A percentile compares a stretch with the other conserved stretches of the same genome.
Evolutionary conservation across 30 jellyfish, hydroid and myxozoan species (phyloP).

Genomic region (Hydractinia echinata): DNA sequence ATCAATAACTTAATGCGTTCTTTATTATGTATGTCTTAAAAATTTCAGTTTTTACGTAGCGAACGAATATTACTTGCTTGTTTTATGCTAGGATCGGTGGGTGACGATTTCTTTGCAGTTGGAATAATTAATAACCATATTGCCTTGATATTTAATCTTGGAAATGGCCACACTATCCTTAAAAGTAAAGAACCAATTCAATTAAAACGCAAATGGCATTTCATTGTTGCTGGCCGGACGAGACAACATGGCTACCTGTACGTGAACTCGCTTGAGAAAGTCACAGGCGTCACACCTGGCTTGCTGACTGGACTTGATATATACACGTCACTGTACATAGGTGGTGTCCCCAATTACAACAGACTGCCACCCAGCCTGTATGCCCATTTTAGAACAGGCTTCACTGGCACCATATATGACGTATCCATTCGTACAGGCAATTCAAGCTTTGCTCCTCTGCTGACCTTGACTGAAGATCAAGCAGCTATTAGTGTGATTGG

Average conservation of each 20-base stretch:
- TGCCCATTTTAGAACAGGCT: slow-evolving; percentile 58
- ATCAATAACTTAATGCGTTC: no score
- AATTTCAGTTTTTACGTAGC: no score
- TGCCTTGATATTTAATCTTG: slow-evolving; percentile 56
- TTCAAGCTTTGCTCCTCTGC: slow-evolving; percentile 35
- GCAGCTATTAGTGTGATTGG: slow-evolving; percentile 40
- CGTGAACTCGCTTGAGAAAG: slow-evolving; percentile 50
- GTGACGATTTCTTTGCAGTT: slow-evolving; percentile 79
- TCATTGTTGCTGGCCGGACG: slow-evolving; percentile 62
- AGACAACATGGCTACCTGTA: slow-evolving; percentile 63
- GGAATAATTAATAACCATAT: slow-evolving; percentile 52
- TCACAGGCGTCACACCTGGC: slow-evolving; percentile 49
- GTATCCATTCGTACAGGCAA: slow-evolving; percentile 52
- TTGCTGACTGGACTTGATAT: slow-evolving; percentile 56
- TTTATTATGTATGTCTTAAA: no score
- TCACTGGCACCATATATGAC: slow-evolving; percentile 54
- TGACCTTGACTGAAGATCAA: slow-evolving; percentile 36
- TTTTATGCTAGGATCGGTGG: slow-evolving; percentile 45
- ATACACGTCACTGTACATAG: slow-evolving; percentile 68
- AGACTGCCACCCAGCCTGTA: slow-evolving; percentile 52
- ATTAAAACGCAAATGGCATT: slow-evolving; percentile 57
- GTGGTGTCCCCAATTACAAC: slow-evolving; percentile 77
- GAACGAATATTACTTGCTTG: neutral
- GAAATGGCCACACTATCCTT: slow-evolving; percentile 60
- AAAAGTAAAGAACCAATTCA: slow-evolving; percentile 38